phyloP scores from a whole-genome alignment of 1,140 invertebrate genomes.

The Hermetia illucens region DNA sequence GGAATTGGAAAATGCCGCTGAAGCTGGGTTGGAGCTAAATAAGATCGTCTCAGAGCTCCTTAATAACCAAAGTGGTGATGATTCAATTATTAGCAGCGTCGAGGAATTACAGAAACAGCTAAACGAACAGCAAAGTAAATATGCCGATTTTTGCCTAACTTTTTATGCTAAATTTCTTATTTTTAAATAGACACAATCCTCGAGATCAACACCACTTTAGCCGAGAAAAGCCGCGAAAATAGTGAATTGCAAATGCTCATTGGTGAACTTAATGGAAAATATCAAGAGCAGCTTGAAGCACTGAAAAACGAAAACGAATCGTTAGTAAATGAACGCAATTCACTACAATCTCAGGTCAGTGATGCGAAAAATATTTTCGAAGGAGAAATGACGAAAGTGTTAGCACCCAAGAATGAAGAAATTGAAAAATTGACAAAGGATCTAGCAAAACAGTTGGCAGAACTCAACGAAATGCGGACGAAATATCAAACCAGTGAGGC shows the following conservation, averaged over 20 bases:
- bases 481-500: constrained; percentile 23
- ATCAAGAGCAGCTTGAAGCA: constrained; percentile 17
- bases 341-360: constrained; percentile 14
- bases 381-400: constrained; percentile 23
- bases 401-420: constrained; percentile 26
- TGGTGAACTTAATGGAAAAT: constrained; percentile 33
- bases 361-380: constrained; percentile 26
- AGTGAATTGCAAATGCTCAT: constrained; percentile 34
- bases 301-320: constrained; percentile 25
- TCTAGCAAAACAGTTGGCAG: constrained; percentile 14
- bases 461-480: constrained; percentile 16
- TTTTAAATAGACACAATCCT: constrained; percentile 28
- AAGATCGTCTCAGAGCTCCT: constrained; percentile 49
- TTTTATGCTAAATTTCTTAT: background rate
- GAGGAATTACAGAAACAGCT: constrained; percentile 45
- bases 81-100: constrained; percentile 41
- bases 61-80: constrained; percentile 39
- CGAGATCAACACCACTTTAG: constrained; percentile 33
- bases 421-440: constrained; percentile 27
- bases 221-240: constrained; percentile 36
- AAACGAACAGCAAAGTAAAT: constrained; percentile 40
- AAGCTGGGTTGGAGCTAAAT: constrained; percentile 48
- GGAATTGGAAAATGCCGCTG: constrained; percentile 47
- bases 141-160: constrained; percentile 24
- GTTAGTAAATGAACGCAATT: constrained; percentile 32